A percentile compares a stretch with the other conserved stretches of the same genome.
Conservation (phyloP, 2,797 vertebrate genomes). For the Girardinus metallicus region DNA sequence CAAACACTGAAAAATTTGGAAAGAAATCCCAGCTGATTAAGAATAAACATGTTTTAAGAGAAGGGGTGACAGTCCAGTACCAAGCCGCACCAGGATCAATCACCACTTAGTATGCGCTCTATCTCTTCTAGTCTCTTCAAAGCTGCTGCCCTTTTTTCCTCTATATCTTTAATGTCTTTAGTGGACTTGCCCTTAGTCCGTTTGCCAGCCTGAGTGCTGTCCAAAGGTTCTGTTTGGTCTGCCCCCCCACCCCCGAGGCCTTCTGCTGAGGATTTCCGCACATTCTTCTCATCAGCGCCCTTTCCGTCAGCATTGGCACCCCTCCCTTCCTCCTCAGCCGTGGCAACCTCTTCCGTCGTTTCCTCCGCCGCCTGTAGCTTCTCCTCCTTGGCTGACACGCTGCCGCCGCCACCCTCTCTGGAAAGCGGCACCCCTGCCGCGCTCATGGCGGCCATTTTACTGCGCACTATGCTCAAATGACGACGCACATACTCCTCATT, state of each 20-base stretch:
- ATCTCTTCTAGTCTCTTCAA: slow-evolving; percentile 98
- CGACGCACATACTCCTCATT: slow-evolving; percentile 95
- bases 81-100: slow-evolving; percentile 78
- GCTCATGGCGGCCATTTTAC: slow-evolving; percentile 89
- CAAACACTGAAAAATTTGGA: slow-evolving; percentile 15
- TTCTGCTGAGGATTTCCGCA: slow-evolving; percentile 79
- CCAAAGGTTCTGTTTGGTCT: slow-evolving; percentile 80
- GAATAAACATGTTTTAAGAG: slow-evolving; percentile 41
- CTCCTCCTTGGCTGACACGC: slow-evolving; percentile 31
- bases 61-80: slow-evolving; percentile 56
- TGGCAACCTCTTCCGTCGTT: slow-evolving; percentile 40
- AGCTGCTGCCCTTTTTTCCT: slow-evolving; percentile 95
- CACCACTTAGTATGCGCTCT: slow-evolving; percentile 95
- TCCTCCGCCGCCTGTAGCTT: slow-evolving; percentile 55
- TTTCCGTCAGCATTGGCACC: slow-evolving; percentile 53
- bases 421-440: slow-evolving; percentile 77
- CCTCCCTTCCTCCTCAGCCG: slow-evolving; percentile 71
- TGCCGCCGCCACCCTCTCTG: slow-evolving; percentile 55
- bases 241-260: slow-evolving; percentile 57
- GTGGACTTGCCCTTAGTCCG: slow-evolving; percentile 88
- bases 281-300: slow-evolving; percentile 79
- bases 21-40: slow-evolving; percentile 37
- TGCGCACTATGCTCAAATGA: slow-evolving; percentile 92
- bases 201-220: slow-evolving; percentile 79
- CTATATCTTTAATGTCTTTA: slow-evolving; percentile 95